Evolutionary conservation across 2,888 invertebrate species (phyloP).

Genomic region (Coelopa pilipes): DNA sequence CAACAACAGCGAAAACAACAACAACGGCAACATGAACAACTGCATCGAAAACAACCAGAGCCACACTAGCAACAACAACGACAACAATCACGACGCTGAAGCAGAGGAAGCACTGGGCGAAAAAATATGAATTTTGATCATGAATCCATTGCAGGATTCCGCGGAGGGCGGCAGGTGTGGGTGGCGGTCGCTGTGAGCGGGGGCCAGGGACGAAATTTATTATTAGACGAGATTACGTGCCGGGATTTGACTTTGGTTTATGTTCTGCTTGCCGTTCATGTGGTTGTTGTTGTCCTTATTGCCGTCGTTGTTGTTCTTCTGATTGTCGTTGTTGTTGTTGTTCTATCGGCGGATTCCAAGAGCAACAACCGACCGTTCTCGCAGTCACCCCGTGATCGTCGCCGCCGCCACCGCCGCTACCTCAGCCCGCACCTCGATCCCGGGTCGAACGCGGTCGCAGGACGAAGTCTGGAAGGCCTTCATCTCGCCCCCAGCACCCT

Average conservation of each 20-base stretch:
- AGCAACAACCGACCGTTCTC: too few species aligned
- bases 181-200: too few species aligned
- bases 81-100: not conserved
- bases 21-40: constrained; percentile 8
- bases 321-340: not conserved
- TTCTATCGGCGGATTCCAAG: not conserved
- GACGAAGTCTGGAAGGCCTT: not conserved
- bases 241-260: constrained; percentile 36
- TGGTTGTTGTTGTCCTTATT: constrained; percentile 8
- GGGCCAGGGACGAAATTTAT: constrained; percentile 53
- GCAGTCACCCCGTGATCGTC: too few species aligned
- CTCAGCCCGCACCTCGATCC: not conserved
- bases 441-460: not conserved
- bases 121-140: constrained; percentile 42
- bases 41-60: constrained; percentile 27
- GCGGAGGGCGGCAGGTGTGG: too few species aligned
- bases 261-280: constrained; percentile 20
- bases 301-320: not conserved
- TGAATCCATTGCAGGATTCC: constrained; percentile 28
- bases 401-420: too few species aligned
- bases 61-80: constrained; percentile 31
- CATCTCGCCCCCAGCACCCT: not conserved
- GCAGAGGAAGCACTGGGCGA: constrained; percentile 31
- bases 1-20: too few species aligned
- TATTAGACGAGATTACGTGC: constrained; percentile 60